phyloP scores from a whole-genome alignment of 1,140 invertebrate genomes.

The Leptonema lineaticorne region DNA sequence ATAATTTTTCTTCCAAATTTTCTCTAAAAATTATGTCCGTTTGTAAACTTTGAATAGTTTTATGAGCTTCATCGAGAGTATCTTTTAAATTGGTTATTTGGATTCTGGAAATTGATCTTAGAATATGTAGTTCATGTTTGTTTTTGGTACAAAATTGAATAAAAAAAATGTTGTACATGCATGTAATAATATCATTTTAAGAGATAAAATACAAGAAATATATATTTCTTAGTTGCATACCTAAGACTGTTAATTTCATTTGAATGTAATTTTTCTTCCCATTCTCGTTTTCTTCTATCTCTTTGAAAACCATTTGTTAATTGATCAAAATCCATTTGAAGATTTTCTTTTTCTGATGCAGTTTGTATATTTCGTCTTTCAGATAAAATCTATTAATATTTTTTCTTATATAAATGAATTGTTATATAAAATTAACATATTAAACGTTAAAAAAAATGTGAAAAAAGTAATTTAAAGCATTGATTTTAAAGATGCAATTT shows the following conservation, averaged over 20 bases:
- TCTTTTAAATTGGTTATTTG: slow-evolving; percentile 37
- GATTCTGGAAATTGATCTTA: slow-evolving; percentile 34
- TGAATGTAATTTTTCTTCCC: slow-evolving; percentile 45
- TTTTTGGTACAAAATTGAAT: too few relatives aligned
- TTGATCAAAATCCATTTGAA: slow-evolving; percentile 49
- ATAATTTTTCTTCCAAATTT: slow-evolving; percentile 30
- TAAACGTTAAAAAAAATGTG: not conserved
- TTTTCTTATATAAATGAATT: not conserved
- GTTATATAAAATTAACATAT: not conserved
- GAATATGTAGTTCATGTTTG: too few relatives aligned
- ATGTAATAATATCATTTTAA: not conserved
- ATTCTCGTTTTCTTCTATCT: slow-evolving; percentile 46
- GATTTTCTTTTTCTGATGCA: slow-evolving; percentile 44
- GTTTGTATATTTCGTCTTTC: slow-evolving; percentile 49
- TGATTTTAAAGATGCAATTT: not conserved
- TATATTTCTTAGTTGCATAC: slow-evolving; percentile 31
- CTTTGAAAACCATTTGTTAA: slow-evolving; percentile 46
- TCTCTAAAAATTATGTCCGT: slow-evolving; percentile 48
- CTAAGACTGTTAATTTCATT: slow-evolving; percentile 45
- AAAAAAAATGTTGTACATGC: too few relatives aligned
- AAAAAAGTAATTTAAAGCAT: too few relatives aligned
- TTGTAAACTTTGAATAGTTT: slow-evolving; percentile 47
- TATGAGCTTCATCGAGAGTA: slow-evolving; percentile 37
- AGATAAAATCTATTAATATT: slow-evolving; percentile 44
- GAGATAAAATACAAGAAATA: too few relatives aligned